These are phyloP conservation scores for Montipora capricornis DNA, from an alignment of 64 coral and sea anemone species.

Conservation along the genomic window DNA sequence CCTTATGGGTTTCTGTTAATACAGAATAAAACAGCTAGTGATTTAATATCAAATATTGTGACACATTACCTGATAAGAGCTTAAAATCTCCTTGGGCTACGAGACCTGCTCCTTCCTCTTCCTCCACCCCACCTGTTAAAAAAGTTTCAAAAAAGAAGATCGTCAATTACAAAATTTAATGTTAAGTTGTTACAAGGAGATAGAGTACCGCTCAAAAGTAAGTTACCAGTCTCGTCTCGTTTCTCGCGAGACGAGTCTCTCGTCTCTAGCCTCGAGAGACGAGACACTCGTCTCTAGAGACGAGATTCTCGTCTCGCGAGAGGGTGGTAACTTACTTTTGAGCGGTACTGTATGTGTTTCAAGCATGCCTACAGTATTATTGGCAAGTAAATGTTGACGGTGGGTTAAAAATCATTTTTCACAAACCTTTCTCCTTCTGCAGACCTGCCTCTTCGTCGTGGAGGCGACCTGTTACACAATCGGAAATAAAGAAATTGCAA, in stretches of 20 bases:
- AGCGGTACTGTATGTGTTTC: no score
- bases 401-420: not conserved
- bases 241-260: no score
- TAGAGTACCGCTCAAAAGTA: not conserved
- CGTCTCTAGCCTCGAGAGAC: no score
- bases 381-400: not conserved
- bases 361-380: not conserved
- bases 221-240: no score
- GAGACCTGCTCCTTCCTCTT: conserved; percentile 33
- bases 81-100: conserved; percentile 39
- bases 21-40: not conserved
- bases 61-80: not conserved
- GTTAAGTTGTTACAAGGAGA: not conserved
- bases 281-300: no score
- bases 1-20: no score
- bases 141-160: not conserved
- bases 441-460: conserved; percentile 41
- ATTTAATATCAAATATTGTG: not conserved
- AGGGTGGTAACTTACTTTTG: no score
- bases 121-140: conserved; percentile 24
- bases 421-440: conserved; percentile 18
- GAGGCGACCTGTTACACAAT: conserved; percentile 11
- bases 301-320: no score
- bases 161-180: not conserved
- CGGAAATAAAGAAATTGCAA: no score